Evolutionary conservation across 2,888 invertebrate species (phyloP).

Genomic region (Mellilla xanthometata): DNA sequence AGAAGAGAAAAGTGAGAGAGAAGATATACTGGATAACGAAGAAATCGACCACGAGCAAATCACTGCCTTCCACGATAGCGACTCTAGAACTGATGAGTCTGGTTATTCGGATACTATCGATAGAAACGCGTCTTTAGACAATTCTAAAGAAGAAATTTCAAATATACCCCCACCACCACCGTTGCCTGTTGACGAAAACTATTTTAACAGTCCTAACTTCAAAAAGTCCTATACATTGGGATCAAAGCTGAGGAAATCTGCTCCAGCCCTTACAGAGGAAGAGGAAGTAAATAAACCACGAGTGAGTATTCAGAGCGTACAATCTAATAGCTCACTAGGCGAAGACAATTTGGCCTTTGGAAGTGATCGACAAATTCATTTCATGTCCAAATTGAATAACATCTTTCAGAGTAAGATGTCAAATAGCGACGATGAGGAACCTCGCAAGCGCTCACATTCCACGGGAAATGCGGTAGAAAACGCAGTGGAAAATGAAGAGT

Average conservation of each 20-base stretch:
- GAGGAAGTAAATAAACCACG: slow-evolving; percentile 45
- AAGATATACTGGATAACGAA: slow-evolving; percentile 33
- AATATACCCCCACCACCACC: slow-evolving; percentile 71
- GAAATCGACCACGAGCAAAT: slow-evolving; percentile 51
- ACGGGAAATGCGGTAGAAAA: slow-evolving; percentile 59
- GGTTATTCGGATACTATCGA: slow-evolving; percentile 75
- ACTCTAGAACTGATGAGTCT: slow-evolving; percentile 73
- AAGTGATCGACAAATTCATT: slow-evolving; percentile 59
- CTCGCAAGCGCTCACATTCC: slow-evolving; percentile 62
- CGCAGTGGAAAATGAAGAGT: slow-evolving; percentile 46
- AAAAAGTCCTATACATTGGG: slow-evolving; percentile 50
- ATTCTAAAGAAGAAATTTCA: slow-evolving; percentile 45
- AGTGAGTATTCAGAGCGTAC: slow-evolving; percentile 51
- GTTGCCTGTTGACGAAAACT: slow-evolving; percentile 64
- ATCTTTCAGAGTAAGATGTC: slow-evolving; percentile 65
- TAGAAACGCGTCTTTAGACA: slow-evolving; percentile 46
- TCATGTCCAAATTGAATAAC: slow-evolving; percentile 69
- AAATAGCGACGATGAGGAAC: slow-evolving; percentile 51
- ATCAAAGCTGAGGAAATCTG: slow-evolving; percentile 35
- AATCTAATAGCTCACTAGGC: slow-evolving; percentile 51
- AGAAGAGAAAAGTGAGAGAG: slow-evolving; percentile 53
- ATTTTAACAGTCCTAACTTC: slow-evolving; percentile 48
- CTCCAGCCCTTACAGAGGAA: slow-evolving; percentile 28
- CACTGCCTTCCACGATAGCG: slow-evolving; percentile 66
- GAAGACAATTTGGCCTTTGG: slow-evolving; percentile 60